These are phyloP conservation scores for Protonibea diacanthus DNA, from an alignment of 2,797 vertebrate species.

Conservation along the genomic window DNA sequence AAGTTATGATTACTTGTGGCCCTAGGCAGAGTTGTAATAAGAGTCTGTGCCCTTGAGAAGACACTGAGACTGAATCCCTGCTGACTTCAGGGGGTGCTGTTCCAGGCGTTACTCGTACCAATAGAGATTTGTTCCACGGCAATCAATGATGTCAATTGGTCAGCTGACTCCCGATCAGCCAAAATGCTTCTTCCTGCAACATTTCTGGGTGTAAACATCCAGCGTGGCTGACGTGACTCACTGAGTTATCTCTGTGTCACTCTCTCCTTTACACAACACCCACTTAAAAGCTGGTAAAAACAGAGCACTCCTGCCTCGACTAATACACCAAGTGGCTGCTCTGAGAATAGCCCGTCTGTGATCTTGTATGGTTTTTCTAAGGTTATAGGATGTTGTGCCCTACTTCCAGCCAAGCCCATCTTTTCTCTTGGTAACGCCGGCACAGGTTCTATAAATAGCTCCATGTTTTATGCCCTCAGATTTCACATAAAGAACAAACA, in stretches of 20 bases:
- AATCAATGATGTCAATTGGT: constrained; percentile 26
- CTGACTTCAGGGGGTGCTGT: constrained; percentile 1
- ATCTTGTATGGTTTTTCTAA: constrained; percentile 30
- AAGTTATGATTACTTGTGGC: not conserved
- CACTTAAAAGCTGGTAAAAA: constrained; percentile 73
- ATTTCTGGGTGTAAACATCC: constrained; percentile 56
- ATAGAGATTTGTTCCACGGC: constrained; percentile 11
- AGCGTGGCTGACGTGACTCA: constrained; percentile 55
- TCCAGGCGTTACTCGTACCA: not conserved
- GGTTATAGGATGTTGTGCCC: constrained; percentile 51
- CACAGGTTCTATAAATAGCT: constrained; percentile 64
- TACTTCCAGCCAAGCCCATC: constrained; percentile 41
- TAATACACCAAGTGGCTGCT: constrained; percentile 44
- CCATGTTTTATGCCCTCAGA: constrained; percentile 52
- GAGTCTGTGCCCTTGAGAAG: constrained; percentile 23
- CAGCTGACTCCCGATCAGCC: constrained; percentile 28
- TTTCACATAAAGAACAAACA: constrained; percentile 66
- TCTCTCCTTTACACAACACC: constrained; percentile 69
- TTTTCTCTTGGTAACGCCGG: constrained; percentile 38
- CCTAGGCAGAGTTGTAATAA: not conserved
- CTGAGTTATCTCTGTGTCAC: constrained; percentile 69
- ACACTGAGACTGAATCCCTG: not conserved
- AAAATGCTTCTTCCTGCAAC: constrained; percentile 44
- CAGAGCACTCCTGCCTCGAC: constrained; percentile 45
- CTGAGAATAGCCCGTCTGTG: constrained; percentile 47